Conservation (phyloP, 2,888 invertebrate genomes). For the Trimorus sp. region DNA sequence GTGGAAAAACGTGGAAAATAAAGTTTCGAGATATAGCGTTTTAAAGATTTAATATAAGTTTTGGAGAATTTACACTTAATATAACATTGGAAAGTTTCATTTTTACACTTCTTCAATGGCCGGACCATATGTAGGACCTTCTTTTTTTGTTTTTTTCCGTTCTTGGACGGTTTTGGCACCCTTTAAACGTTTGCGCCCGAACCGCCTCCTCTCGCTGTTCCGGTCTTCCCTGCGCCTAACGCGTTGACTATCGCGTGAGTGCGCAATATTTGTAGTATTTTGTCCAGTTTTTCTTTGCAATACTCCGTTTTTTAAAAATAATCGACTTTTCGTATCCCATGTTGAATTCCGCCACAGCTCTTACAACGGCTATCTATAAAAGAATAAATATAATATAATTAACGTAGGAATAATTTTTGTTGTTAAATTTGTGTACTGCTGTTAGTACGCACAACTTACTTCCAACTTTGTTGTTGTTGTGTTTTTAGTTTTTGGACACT, state of each 20-base stretch:
- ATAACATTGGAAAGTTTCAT: constrained; percentile 7
- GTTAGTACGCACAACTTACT: not conserved
- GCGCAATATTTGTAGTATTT: constrained; percentile 1
- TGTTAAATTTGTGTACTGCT: too few species aligned
- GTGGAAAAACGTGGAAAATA: constrained; percentile 37
- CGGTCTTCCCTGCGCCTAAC: not conserved
- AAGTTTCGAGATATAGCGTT: constrained; percentile 30
- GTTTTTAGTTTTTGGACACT: constrained; percentile 17
- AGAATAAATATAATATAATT: constrained; percentile 5
- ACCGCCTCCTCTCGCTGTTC: constrained; percentile 15
- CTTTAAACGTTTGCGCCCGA: constrained; percentile 20
- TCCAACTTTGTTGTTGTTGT: constrained; percentile 11
- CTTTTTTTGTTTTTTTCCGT: constrained; percentile 29
- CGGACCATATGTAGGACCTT: constrained; percentile 30
- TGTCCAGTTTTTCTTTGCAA: constrained; percentile 9
- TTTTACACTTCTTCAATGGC: constrained; percentile 18
- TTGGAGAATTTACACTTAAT: not conserved
- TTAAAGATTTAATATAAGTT: not conserved
- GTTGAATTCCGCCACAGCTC: constrained; percentile 10
- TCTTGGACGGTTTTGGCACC: constrained; percentile 20
- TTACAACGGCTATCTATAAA: constrained; percentile 13
- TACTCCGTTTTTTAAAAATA: constrained; percentile 1
- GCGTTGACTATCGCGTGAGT: not conserved
- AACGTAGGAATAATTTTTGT: not conserved
- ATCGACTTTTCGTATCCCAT: constrained; percentile 6